phyloP scores from a whole-genome alignment of 2,888 invertebrate genomes.

The Embidobia sp. region DNA sequence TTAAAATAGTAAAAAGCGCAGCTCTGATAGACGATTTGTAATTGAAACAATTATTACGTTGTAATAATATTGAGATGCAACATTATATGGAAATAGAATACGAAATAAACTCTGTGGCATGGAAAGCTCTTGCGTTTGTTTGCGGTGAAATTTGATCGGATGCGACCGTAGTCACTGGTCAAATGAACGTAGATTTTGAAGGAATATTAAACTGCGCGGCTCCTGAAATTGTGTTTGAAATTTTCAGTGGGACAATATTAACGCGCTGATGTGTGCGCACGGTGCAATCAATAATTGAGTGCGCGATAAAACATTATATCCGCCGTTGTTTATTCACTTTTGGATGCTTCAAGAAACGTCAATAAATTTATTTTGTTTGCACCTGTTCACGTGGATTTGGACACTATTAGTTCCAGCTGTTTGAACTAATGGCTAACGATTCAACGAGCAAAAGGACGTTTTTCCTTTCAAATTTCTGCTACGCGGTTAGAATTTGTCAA shows the following conservation, averaged over 20 bases:
- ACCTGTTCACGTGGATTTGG: slow-evolving; percentile 12
- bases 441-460: background rate
- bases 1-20: too few species aligned
- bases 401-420: slow-evolving; percentile 22
- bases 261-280: background rate
- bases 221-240: slow-evolving; percentile 22
- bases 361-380: slow-evolving; percentile 40
- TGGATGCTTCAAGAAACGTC: slow-evolving; percentile 25
- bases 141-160: slow-evolving; percentile 27
- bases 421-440: slow-evolving; percentile 17
- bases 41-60: slow-evolving; percentile 7
- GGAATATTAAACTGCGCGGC: slow-evolving; percentile 21
- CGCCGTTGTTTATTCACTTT: slow-evolving; percentile 35
- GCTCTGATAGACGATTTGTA: background rate
- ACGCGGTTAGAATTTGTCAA: too few species aligned
- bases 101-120: slow-evolving; percentile 20
- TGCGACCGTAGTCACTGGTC: slow-evolving; percentile 21
- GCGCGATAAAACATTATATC: slow-evolving; percentile 38
- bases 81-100: slow-evolving; percentile 16
- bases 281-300: slow-evolving; percentile 32
- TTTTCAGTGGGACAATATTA: slow-evolving; percentile 43
- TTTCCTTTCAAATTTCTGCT: too few species aligned
- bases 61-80: slow-evolving; percentile 19
- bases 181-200: slow-evolving; percentile 40
- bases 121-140: slow-evolving; percentile 20